These are phyloP conservation scores for Polydesmus complanatus DNA, from an alignment of 2,888 invertebrate genomes.

Conservation along the genomic window DNA sequence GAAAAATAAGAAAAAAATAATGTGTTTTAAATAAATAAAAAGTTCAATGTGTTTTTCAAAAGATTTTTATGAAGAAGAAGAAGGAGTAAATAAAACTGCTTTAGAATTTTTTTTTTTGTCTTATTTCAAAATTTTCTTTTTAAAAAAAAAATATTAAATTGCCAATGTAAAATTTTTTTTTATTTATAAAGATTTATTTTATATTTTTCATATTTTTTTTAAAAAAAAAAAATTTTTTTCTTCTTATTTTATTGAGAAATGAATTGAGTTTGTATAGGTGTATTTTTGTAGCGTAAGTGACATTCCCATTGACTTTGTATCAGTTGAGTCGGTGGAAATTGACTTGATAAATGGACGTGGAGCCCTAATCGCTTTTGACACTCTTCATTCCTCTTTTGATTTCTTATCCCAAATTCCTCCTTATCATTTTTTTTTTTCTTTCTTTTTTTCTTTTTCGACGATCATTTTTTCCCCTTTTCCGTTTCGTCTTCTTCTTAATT, in stretches of 20 bases:
- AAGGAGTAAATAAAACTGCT: too few relatives aligned
- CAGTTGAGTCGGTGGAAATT: background rate
- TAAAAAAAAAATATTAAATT: too few relatives aligned
- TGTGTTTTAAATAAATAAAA: too few relatives aligned
- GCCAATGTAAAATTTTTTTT: too few relatives aligned
- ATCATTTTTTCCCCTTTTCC: too few relatives aligned
- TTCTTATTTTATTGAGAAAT: background rate
- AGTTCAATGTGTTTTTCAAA: too few relatives aligned
- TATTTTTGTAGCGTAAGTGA: background rate
- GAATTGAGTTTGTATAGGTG: background rate
- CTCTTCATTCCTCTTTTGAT: background rate
- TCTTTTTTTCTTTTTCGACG: background rate
- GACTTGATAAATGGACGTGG: background rate
- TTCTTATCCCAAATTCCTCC: background rate
- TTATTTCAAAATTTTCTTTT: too few relatives aligned
- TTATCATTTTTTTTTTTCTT: background rate
- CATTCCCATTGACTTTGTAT: background rate
- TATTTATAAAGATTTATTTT: too few relatives aligned
- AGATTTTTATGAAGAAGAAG: too few relatives aligned
- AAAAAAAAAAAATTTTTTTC: background rate
- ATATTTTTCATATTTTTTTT: too few relatives aligned
- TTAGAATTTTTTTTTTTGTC: too few relatives aligned
- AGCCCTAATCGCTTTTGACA: background rate
- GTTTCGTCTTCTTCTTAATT: background rate
- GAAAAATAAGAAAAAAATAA: too few relatives aligned